Evolutionary conservation across 1,140 invertebrate genomes (phyloP), one percentile per base, ranked within the genome.

Genomic region (Eubasilissa regina): DNA sequence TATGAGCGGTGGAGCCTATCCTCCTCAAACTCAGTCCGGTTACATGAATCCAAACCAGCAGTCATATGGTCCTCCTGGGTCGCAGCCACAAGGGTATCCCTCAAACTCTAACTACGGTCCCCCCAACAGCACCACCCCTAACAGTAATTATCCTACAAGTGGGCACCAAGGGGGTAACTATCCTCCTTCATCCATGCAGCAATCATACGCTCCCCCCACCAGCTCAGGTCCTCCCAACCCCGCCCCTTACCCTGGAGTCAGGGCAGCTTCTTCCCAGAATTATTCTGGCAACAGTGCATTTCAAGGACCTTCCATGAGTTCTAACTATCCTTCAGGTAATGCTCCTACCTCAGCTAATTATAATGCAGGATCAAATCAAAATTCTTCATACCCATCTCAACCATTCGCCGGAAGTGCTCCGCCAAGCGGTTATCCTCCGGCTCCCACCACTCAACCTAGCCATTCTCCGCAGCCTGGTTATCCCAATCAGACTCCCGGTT

Each of bases 61-160:
- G 84, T 86, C 87, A 56, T 89, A 89, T 84, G 89, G 87, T 0
- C 87, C 89, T n/a, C 89, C 88, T 25, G 89, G 87, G 64, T 86
- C 88, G 58, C 79, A 85, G 74, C 86, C 88, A 80, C 88, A 89
- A 84, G 87, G 86, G 6, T 89, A 89, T 84, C 87, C 87, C 75
- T 86, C 87, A 12, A 89, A 87, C 82, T 87, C 88, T 56, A 87
- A 84, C 80, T 89, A 89, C 85, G 89, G 89, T 0, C 89, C 89
- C 43, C 89, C 89, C n/a, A 89, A 87, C 25, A 89, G 88, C 21
- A 89, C 89, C 73, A 80, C 87, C 43, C 88, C 87, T 25, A 83
- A 75, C 35, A 88, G 85, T 81, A 89, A 87, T 78, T 89, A 89
- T 81, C 87, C 88, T 43, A 85, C 87, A 51, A 85, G 87, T 21